Base-by-base conservation (phyloP, 2,113 vertebrate genomes). In the Leptodactylus fuscus region DNA sequence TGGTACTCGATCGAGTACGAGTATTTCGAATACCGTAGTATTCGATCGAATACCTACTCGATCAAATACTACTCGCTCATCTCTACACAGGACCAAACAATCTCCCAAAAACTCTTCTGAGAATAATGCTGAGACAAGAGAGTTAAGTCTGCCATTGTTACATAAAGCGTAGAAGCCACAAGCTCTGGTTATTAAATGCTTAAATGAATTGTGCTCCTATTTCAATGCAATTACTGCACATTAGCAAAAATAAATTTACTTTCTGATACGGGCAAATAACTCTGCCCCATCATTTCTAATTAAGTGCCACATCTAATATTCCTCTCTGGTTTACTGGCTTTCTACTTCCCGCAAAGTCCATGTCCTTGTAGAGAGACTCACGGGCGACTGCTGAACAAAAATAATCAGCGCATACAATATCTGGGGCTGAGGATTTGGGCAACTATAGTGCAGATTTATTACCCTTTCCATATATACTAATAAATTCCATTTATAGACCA, bases 171-270 rank as follows among this genome's bases (percentile, higher is more conserved):
- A 58, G 32, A 70, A 71, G 46, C 41, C 67, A 46, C 22, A 53
- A 51, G 15, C 46, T 32, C 60, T 70, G 29, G 60, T 70, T 85
- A 85, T 65, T 85, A 85, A 76, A 77, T 80, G 65, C 48, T 71
- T 53, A 80, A 70, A 71, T 55, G 67, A 85, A 70, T 71, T 85
- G 83, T 34, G 48, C 24, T 85, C 46, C 83, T 36, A 80, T 85
- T 55, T 71, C 46, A 69, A 80, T 70, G 44, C 62, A 85, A 85
- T 79, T 85, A 85, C 75, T 70, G 60, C 58, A 85, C 74, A 85
- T 85, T 85, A 85, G 74, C 83, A 70, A 85, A 85, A 85, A 71
- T 81, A 85, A 71, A 85, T 85, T 70, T 85, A 81, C 76, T 81
- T 69, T 80, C 65, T 20, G 60, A 79, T 80, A 80, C 65, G 32